These are phyloP conservation scores for Drosophila tanythrix DNA, from an alignment of 2,888 invertebrate species.

Conservation along the genomic window DNA sequence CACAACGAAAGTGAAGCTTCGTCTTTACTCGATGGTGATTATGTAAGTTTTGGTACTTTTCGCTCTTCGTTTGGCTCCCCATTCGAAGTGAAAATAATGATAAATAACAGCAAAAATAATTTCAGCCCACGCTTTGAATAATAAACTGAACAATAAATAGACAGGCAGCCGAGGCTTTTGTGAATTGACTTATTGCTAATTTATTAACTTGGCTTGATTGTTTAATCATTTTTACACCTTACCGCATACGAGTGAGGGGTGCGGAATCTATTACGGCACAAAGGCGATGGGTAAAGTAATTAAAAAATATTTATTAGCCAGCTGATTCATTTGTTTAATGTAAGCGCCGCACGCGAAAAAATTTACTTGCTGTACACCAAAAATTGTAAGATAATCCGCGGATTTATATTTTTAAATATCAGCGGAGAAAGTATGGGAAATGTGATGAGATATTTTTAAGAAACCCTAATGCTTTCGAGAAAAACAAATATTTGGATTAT, in stretches of 20 bases:
- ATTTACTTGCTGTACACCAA: slow-evolving; percentile 10
- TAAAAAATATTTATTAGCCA: slow-evolving; percentile 64
- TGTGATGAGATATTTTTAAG: not conserved
- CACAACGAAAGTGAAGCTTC: slow-evolving; percentile 64
- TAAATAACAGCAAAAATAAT: slow-evolving; percentile 54
- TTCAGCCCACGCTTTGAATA: slow-evolving; percentile 64
- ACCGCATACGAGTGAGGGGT: slow-evolving; percentile 14
- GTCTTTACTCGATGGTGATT: slow-evolving; percentile 50
- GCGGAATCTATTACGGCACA: slow-evolving; percentile 54
- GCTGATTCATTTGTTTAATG: slow-evolving; percentile 58
- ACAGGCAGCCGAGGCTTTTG: slow-evolving; percentile 48
- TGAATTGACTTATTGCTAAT: slow-evolving; percentile 78
- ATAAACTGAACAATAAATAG: slow-evolving; percentile 52
- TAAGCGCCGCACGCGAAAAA: slow-evolving; percentile 54
- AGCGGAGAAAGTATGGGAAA: slow-evolving; percentile 33
- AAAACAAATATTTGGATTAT: slow-evolving; percentile 14
- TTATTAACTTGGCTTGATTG: slow-evolving; percentile 64
- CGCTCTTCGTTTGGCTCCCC: slow-evolving; percentile 32
- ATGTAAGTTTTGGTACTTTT: slow-evolving; percentile 61
- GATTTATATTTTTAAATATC: slow-evolving; percentile 8
- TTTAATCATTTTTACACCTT: slow-evolving; percentile 73
- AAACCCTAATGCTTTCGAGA: slow-evolving; percentile 1
- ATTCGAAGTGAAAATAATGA: slow-evolving; percentile 31
- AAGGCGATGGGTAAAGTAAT: slow-evolving; percentile 65
- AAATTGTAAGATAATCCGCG: slow-evolving; percentile 18